Evolutionary conservation across 2,888 invertebrate species (phyloP), one percentile per base, ranked within the genome.

Genomic region (Cactoblastis cactorum): DNA sequence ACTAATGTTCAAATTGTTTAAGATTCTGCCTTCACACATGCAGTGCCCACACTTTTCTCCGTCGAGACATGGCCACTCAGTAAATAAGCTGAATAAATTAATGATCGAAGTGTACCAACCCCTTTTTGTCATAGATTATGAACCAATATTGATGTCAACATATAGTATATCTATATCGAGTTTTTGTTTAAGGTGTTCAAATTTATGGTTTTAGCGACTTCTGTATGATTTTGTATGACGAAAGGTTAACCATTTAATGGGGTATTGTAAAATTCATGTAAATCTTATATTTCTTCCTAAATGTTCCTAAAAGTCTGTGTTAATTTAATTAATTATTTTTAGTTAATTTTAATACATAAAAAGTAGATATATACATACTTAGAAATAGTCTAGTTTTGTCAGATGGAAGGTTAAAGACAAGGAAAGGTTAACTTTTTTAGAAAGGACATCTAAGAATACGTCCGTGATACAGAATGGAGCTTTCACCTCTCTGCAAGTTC

Each of bases 61-160:
- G 72, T 65, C 71, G 70, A 77, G 77, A 77, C 81, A 78, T 68
- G 66, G 59, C 65, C 61, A 75, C 67, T 76, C 75, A 64, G 78
- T 80, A 78, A 87, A 86, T 85, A 86, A 80, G 69, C 64, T 77
- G 87, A 81, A 86, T 87, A 80, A 77, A 87, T 88, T 84, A 83
- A 79, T 81, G 69, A 78, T 74, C 73, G 70, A 69, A 80, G 75
- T 66, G 71, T 65, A 74, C 65, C 77, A 79, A 82, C 81, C 80
- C 83, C 77, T 76, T 74, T 74, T 70, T 55, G 65, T 55, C 83
- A 84, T 62, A 83, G 83, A 86, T 57, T 65, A 72, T 59, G 54
- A 46, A 19, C 32, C 8, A 22, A 47, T 9, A 14, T 8, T 35
- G 18, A 18, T n/a, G 15, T 9, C 24, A 37, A 47, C 3, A 38